Base-by-base conservation (phyloP, 2,113 vertebrate species). In the Regulus satrapa region DNA sequence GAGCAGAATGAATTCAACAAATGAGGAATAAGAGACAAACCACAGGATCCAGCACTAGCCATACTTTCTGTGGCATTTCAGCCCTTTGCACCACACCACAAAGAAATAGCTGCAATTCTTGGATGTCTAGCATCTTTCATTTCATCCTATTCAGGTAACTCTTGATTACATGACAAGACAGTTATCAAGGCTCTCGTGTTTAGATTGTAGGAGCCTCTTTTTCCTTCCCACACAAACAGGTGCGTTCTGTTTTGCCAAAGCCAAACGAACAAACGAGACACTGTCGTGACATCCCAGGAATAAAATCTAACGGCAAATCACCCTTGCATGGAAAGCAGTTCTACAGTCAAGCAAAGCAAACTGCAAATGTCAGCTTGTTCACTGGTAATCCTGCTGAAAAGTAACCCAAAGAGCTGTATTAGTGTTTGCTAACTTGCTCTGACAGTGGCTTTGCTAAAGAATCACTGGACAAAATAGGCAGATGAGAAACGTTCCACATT, bases 331-430 rank as follows among this genome's bases (percentile, higher is more conserved):
- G 69, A 91, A 93, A 94, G 61, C 61, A 48, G 79, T 58, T 92
- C 76, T 38, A 76, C 26, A 76, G 15, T 28, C 62, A 76, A 28
- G 72, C 67, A 82, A 79, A 96, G 75, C 75, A 90, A 94, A 96
- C 71, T 86, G 92, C 92, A 68, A 80, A 80, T 55, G 74, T 92
- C 94, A 96, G 92, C 88, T 58, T 56, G 71, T 75, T 72, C 68
- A n/a, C 77, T 75, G 54, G 55, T 89, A 93, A 96, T 81, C 88
- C 94, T 76, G 75, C 71, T 85, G 81, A 56, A 89, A 88, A 91
- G 46, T 67, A 67, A 79, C 87, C 91, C 78, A 23, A 46, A 81
- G 84, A 91, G 64, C 52, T 2, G 10, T 8, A 28, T 85, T 36
- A 87, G 45, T 9, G 3, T 21, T 75, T 7, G 12, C 75, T 86